Percentiles rank a stretch among this genome's conserved stretches.
Conservation (phyloP, 2,797 vertebrate genomes). For the Girardinus metallicus region DNA sequence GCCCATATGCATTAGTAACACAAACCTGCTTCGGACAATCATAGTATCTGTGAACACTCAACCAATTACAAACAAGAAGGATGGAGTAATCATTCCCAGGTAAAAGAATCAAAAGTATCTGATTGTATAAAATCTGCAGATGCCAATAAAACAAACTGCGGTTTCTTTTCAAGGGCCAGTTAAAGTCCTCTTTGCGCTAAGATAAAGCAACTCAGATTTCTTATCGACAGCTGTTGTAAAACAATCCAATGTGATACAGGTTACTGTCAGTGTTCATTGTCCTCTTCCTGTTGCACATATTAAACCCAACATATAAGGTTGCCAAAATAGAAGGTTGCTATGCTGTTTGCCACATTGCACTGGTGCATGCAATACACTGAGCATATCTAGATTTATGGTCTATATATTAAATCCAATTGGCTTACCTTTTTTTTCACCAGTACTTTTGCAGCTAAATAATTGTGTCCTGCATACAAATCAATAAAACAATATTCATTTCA, state of each 20-base stretch:
- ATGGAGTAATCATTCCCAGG: conserved; percentile 60
- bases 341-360: conserved; percentile 8
- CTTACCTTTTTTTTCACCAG: not conserved
- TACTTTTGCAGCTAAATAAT: not conserved
- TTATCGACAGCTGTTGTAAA: conserved; percentile 56
- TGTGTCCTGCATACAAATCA: not conserved
- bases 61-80: conserved; percentile 57
- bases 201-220: conserved; percentile 58
- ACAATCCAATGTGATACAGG: conserved; percentile 37
- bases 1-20: conserved; percentile 14
- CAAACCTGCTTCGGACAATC: conserved; percentile 27
- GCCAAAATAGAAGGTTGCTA: conserved; percentile 22
- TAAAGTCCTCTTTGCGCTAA: conserved; percentile 41
- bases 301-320: conserved; percentile 21
- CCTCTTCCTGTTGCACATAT: conserved; percentile 28
- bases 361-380: conserved; percentile 13
- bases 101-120: conserved; percentile 50
- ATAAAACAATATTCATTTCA: not conserved
- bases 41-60: conserved; percentile 46
- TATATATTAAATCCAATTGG: too few species aligned
- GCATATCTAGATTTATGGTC: not conserved
- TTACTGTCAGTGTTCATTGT: conserved; percentile 30
- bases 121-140: conserved; percentile 25
- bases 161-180: conserved; percentile 63
- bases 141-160: conserved; percentile 41